Evolutionary conservation across 2,797 vertebrate species (phyloP), one percentile per base, ranked within the genome.

Genomic region (Alauda arvensis): DNA sequence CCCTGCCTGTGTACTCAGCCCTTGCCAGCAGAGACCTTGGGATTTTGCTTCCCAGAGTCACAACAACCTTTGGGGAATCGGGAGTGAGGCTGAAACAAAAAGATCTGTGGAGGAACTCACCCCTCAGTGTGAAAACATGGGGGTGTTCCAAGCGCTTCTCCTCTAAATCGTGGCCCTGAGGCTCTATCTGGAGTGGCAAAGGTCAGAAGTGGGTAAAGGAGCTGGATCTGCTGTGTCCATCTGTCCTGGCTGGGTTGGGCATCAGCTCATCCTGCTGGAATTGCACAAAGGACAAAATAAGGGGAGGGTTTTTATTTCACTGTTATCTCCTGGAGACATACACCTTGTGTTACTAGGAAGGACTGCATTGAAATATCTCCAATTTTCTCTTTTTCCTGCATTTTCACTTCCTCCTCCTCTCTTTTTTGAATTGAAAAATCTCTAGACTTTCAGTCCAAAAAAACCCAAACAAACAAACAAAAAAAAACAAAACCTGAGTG

Each of bases 1-100:
- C 31, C 69, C 72, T 83, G 93, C 91, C 93, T 39, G 63, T 76
- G 67, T 88, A 56, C 88, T 78, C 87, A 45, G 67, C 34, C 19
- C 0, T 77, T 77, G 69, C 59, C 84, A 76, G 33, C 81, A 21
- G 33, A 52, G 84, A 80, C 91, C 84, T 85, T 69, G 69, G 62
- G 79, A 53, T 42, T 70, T 45, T 78, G 63, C 42, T 59, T 71
- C 62, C 62, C 29, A 0, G 12, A 68, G 53, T 26, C 84, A 71
- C 52, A 67, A 42, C 52, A 37, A 18, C 34, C 10, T 6, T 6
- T 45, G 9, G 12, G 56, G 57, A 68, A 21, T 9, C 19, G 18
- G 52, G 70, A 62, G 45, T 4, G 33, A 76, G 69, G 31, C 37
- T 24, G 24, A 57, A 33, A 43, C 33, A 24, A 46, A 46, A 62